Percentiles rank a stretch among this genome's conserved stretches.
phyloP scores from a whole-genome alignment of 1,140 invertebrate genomes.

The Phymorhynchus buccinoides region DNA sequence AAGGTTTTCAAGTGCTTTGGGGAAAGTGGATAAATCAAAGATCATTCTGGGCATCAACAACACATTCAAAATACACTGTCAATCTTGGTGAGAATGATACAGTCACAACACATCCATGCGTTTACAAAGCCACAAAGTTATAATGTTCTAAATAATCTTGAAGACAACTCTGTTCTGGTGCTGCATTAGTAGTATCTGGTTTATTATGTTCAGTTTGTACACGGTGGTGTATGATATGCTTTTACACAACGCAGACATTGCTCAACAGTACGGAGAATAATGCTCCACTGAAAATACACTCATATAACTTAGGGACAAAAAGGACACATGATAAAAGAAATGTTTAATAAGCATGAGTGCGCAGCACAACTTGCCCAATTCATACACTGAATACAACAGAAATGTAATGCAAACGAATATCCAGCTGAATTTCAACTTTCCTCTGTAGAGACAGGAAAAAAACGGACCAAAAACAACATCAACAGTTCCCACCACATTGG shows the following conservation, averaged over 20 bases:
- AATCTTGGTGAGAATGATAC: neutral
- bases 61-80: neutral
- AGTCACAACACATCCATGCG: neutral
- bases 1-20: neutral
- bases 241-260: neutral
- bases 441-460: conserved; percentile 1
- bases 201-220: neutral
- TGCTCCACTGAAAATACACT: neutral
- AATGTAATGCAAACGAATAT: neutral
- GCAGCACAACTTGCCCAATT: neutral
- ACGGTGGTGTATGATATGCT: conserved; percentile 6
- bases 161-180: neutral
- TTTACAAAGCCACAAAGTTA: neutral
- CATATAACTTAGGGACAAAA: neutral
- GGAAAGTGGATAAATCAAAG: neutral
- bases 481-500: neutral
- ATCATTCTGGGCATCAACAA: neutral
- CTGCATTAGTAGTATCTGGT: neutral
- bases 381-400: neutral
- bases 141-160: neutral
- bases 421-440: conserved; percentile 3
- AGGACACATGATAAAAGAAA: neutral
- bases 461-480: neutral
- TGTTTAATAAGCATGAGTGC: neutral
- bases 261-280: neutral